Percentiles rank a stretch among this genome's conserved stretches.
phyloP scores from a whole-genome alignment of 2,113 vertebrate species.

The Antechinus stuartii region DNA sequence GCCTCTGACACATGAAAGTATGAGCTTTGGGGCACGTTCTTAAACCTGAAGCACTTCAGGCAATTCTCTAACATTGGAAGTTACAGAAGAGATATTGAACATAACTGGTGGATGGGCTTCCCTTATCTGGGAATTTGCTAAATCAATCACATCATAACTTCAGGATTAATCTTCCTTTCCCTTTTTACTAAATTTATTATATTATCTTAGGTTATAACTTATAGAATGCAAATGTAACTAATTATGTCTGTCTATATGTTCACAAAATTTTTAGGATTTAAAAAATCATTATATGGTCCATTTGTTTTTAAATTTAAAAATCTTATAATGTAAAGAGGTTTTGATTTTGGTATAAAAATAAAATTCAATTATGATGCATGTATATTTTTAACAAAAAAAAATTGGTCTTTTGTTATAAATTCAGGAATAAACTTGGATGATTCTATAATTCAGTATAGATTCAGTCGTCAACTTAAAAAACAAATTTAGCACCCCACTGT shows the following conservation, averaged over 20 bases:
- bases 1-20: too few relatives aligned
- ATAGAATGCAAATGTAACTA: neutral
- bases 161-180: too few relatives aligned
- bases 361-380: neutral
- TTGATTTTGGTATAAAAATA: neutral
- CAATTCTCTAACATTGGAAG: too few relatives aligned
- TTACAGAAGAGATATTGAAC: too few relatives aligned
- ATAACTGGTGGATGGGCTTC: too few relatives aligned
- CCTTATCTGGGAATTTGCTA: too few relatives aligned
- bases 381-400: too few relatives aligned
- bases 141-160: too few relatives aligned
- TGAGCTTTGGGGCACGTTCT: too few relatives aligned
- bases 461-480: neutral
- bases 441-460: neutral
- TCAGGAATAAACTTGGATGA: neutral
- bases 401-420: neutral
- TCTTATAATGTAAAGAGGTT: slow-evolving; percentile 16
- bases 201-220: slow-evolving; percentile 1
- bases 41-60: too few relatives aligned
- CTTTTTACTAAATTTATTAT: neutral
- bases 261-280: neutral
- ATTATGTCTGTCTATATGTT: neutral
- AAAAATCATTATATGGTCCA: neutral
- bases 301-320: slow-evolving; percentile 9
- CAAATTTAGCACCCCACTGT: too few relatives aligned